phyloP scores from a whole-genome alignment of 2,797 vertebrate genomes.

The Danio kyathit region DNA sequence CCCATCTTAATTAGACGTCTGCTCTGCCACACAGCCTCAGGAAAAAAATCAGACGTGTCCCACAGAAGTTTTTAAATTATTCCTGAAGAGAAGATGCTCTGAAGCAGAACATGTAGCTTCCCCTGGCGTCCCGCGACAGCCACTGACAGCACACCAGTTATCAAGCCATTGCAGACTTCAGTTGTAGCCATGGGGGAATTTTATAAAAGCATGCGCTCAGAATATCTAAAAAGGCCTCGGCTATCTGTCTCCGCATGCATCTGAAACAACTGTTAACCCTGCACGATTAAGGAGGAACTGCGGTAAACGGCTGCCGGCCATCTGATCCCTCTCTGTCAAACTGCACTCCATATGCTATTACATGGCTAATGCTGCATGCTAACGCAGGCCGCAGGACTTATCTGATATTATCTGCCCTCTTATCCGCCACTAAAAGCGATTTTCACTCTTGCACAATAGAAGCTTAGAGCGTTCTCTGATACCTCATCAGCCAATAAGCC shows the following conservation, averaged over 20 bases:
- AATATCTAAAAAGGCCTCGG: constrained; percentile 20
- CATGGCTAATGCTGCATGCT: constrained; percentile 67
- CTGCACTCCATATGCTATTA: constrained; percentile 68
- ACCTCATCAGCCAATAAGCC: constrained; percentile 33
- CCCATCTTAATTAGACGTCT: constrained; percentile 21
- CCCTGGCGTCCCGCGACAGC: neutral
- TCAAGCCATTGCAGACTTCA: constrained; percentile 50
- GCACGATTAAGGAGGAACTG: constrained; percentile 63
- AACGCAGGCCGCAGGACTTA: constrained; percentile 68
- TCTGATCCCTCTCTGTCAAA: constrained; percentile 73
- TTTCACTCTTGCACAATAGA: constrained; percentile 59
- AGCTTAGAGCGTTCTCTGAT: constrained; percentile 29
- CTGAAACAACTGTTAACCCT: constrained; percentile 27
- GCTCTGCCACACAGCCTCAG: neutral
- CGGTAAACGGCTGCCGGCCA: constrained; percentile 63
- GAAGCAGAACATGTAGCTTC: constrained; percentile 31
- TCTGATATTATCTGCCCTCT: constrained; percentile 69
- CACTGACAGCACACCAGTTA: constrained; percentile 45
- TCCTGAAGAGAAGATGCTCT: constrained; percentile 29
- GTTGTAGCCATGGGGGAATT: constrained; percentile 27
- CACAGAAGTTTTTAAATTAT: constrained; percentile 37
- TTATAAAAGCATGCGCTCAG: constrained; percentile 5
- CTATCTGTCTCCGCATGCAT: constrained; percentile 12
- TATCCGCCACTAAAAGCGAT: constrained; percentile 69
- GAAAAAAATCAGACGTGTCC: neutral